Base-by-base conservation (phyloP, 2,113 vertebrate species). In the Electrona antarctica region DNA sequence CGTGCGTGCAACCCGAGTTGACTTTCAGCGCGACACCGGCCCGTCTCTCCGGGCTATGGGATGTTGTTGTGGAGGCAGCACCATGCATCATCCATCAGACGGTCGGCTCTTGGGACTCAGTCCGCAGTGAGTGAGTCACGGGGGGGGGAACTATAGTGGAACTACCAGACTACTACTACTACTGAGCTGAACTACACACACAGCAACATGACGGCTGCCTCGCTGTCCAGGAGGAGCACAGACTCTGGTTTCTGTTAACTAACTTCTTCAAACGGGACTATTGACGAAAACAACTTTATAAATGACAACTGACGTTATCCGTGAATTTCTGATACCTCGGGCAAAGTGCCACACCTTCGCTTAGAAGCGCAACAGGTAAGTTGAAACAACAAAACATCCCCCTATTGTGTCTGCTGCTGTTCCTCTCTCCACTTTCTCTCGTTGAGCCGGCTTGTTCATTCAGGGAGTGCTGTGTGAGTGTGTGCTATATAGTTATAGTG, bases 311-410 rank as follows among this genome's bases (percentile, higher is more conserved):
- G 84, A 74, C 78, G 80, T 81, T 82, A 48, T 79, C 77, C 29
- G 75, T 72, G 76, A 73, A 73, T 90, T 86, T 89, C 50, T 88
- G 84, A 90, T 79, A 92, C 88, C 87, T 79, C 52, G 59, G 89
- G 89, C 88, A 79, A 86, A 84, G 83, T 84, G 90, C 89, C 92
- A 91, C 92, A 92, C 92, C 92, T 92, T 91, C 83, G 70, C 64
- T 71, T 79, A 82, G 83, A 41, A 82, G 83, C 76, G 69, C 82
- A 64, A 88, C 92, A 93, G 93, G 93, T 94, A 92, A 62, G 88
- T 51, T 0, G 0, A 64, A 75, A 78, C 14, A 8, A 14, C 48
- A 1, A 7, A 49, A 66, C 0, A 0, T 48, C 6, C 10, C 1
- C 0, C 10, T 12, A 13, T 8, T 7, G 12, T 4, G n/a, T 3